Conservation (phyloP, 2,797 vertebrate genomes). For the Amblyraja radiata region DNA sequence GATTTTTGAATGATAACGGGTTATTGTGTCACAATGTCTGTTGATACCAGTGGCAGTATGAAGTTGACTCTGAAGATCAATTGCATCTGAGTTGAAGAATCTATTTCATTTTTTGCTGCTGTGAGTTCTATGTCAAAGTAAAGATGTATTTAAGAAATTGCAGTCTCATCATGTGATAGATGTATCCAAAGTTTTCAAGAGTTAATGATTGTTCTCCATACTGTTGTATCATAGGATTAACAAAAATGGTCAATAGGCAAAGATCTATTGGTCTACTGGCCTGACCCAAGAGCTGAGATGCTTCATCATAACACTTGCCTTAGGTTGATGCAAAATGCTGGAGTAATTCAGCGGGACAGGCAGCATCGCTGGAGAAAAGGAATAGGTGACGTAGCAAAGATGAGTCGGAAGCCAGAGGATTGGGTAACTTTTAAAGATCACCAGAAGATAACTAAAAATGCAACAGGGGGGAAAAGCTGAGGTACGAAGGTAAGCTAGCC, state of each 20-base stretch:
- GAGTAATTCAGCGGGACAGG: too few relatives aligned
- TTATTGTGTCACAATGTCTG: neutral
- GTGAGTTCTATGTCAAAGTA: slow-evolving; percentile 1
- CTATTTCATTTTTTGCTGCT: slow-evolving; percentile 4
- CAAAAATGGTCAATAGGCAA: neutral
- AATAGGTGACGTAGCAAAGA: too few relatives aligned
- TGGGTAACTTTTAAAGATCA: too few relatives aligned
- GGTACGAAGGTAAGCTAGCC: too few relatives aligned
- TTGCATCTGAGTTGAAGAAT: neutral
- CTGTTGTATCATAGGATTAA: neutral
- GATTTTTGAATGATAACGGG: neutral
- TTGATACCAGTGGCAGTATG: neutral
- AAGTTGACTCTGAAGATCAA: neutral
- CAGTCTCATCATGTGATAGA: neutral
- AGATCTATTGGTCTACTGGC: neutral
- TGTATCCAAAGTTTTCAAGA: neutral
- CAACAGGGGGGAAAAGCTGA: too few relatives aligned
- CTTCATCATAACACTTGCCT: neutral
- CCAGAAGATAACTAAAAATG: too few relatives aligned
- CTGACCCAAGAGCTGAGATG: neutral
- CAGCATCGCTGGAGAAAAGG: too few relatives aligned
- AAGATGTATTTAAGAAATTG: too few relatives aligned
- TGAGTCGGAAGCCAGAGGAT: too few relatives aligned
- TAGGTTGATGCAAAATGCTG: too few relatives aligned
- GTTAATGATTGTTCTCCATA: neutral